These are phyloP conservation scores for Cylas formicarius DNA, from an alignment of 1,140 invertebrate species.

Conservation along the genomic window DNA sequence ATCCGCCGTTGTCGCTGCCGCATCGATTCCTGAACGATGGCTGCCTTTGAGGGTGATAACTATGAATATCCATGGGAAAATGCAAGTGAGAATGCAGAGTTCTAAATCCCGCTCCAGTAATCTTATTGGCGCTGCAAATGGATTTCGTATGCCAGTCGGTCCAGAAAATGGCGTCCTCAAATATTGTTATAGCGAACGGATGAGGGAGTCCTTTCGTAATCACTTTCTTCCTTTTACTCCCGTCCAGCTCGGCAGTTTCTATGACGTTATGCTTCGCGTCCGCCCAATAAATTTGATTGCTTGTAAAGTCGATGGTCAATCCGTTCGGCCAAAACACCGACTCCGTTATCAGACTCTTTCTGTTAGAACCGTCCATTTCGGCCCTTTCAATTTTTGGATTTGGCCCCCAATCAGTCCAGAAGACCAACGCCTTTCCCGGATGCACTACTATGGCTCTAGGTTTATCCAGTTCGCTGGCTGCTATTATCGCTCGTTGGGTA, in stretches of 20 bases:
- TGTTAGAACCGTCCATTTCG: slow-evolving; percentile 73
- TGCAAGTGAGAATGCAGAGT: slow-evolving; percentile 70
- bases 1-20: slow-evolving; percentile 69
- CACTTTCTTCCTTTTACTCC: slow-evolving; percentile 68
- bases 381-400: slow-evolving; percentile 77
- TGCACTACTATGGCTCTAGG: slow-evolving; percentile 75
- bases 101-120: slow-evolving; percentile 63
- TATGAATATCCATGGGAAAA: slow-evolving; percentile 81
- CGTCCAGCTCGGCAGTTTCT: slow-evolving; percentile 76
- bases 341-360: slow-evolving; percentile 63
- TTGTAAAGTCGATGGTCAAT: slow-evolving; percentile 76
- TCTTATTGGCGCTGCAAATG: slow-evolving; percentile 75
- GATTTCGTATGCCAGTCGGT: slow-evolving; percentile 89
- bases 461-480: slow-evolving; percentile 69
- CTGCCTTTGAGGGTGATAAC: slow-evolving; percentile 74
- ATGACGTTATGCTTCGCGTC: slow-evolving; percentile 87
- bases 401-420: slow-evolving; percentile 91
- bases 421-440: slow-evolving; percentile 72
- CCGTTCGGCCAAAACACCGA: slow-evolving; percentile 84
- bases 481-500: slow-evolving; percentile 58
- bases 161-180: slow-evolving; percentile 87
- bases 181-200: slow-evolving; percentile 84
- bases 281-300: slow-evolving; percentile 77
- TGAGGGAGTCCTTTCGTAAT: slow-evolving; percentile 76
- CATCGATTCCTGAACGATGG: slow-evolving; percentile 66